These are phyloP conservation scores for Coregonus clupeaformis DNA, from an alignment of 2,113 vertebrate genomes.

Conservation along the genomic window DNA sequence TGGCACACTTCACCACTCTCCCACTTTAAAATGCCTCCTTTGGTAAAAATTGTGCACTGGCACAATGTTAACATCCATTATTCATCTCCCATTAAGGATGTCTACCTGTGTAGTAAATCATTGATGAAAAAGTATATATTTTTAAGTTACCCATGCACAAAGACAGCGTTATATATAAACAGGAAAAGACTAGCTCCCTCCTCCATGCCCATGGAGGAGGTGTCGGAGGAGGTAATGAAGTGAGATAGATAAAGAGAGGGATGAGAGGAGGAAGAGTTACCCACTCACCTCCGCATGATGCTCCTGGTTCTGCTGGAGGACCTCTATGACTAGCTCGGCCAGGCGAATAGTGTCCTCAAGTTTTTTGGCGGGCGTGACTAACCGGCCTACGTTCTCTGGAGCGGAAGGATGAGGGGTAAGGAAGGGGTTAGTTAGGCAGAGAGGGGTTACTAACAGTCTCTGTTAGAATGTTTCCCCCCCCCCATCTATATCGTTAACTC, in stretches of 20 bases:
- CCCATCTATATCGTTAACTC: constrained; percentile 39
- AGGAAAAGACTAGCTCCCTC: constrained; percentile 41
- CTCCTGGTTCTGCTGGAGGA: constrained; percentile 98
- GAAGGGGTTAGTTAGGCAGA: constrained; percentile 66
- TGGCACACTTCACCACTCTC: constrained; percentile 24
- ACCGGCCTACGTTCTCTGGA: constrained; percentile 98
- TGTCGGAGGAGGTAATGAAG: constrained; percentile 57
- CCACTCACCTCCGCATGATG: constrained; percentile 98
- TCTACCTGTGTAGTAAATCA: constrained; percentile 40
- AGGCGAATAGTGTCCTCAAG: constrained; percentile 98
- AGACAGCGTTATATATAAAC: constrained; percentile 63
- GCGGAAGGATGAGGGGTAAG: constrained; percentile 89
- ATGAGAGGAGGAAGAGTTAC: constrained; percentile 36
- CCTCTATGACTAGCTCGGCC: constrained; percentile 98
- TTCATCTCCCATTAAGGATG: constrained; percentile 52
- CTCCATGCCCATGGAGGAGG: constrained; percentile 40
- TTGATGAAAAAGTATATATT: constrained; percentile 28
- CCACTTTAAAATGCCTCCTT: constrained; percentile 35
- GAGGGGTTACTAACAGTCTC: constrained; percentile 54
- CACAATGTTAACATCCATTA: constrained; percentile 39
- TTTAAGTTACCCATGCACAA: constrained; percentile 48
- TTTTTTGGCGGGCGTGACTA: constrained; percentile 99
- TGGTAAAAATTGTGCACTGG: constrained; percentile 33
- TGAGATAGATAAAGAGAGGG: constrained; percentile 25
- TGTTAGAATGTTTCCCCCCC: constrained; percentile 17